A percentile compares a stretch with the other conserved stretches of the same genome.
These are phyloP conservation scores for Disparrhopalites patrizii DNA, from an alignment of 2,888 invertebrate species.

Conservation along the genomic window DNA sequence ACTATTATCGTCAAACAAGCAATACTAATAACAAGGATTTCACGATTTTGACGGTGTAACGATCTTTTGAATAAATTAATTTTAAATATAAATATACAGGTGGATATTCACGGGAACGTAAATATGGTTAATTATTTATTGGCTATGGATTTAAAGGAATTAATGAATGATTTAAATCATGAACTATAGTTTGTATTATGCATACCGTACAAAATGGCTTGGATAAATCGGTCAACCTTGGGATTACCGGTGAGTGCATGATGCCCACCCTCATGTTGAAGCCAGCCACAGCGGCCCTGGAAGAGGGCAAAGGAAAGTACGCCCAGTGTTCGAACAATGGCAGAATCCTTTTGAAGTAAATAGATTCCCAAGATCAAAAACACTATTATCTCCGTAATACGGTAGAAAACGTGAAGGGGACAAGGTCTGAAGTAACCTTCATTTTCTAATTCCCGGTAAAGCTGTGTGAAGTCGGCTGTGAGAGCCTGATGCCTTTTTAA, in stretches of 20 bases:
- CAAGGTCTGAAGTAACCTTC: conserved; percentile 45
- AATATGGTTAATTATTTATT: too few relatives aligned
- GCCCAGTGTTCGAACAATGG: conserved; percentile 31
- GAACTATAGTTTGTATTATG: too few relatives aligned
- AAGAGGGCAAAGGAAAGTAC: conserved; percentile 43
- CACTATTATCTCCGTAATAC: conserved; percentile 33
- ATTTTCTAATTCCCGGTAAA: conserved; percentile 36
- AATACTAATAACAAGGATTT: too few relatives aligned
- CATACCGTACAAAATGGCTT: conserved; percentile 42
- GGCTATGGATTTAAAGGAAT: too few relatives aligned
- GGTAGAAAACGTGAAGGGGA: conserved; percentile 38
- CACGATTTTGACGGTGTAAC: too few relatives aligned
- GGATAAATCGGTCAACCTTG: conserved; percentile 45
- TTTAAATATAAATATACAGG: not conserved
- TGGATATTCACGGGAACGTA: not conserved
- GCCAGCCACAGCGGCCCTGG: conserved; percentile 42
- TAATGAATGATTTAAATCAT: not conserved
- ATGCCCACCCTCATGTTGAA: conserved; percentile 47
- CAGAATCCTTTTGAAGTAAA: conserved; percentile 29
- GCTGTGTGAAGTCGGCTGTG: conserved; percentile 42
- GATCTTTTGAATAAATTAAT: too few relatives aligned
- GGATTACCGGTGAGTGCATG: conserved; percentile 44
- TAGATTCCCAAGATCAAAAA: conserved; percentile 41
- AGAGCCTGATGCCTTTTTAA: conserved; percentile 37
- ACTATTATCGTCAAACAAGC: not conserved